Evolutionary conservation across 2,113 vertebrate genomes (phyloP).

Genomic region (Cyanoramphus novaezelandiae): DNA sequence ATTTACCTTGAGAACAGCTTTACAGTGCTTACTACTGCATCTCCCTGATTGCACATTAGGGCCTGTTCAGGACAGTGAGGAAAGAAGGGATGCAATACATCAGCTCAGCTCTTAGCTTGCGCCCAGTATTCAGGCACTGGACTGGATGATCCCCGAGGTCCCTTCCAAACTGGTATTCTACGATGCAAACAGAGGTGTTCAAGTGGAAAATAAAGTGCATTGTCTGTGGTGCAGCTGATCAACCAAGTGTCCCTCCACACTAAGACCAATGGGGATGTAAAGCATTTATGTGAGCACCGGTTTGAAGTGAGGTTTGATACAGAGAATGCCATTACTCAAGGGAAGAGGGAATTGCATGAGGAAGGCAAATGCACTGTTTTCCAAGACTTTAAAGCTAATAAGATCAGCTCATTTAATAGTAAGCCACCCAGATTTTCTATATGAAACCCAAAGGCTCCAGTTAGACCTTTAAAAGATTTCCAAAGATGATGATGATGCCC

Average conservation of each 20-base stretch:
- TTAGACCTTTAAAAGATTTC: neutral
- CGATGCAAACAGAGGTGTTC: neutral
- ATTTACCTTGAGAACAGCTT: neutral
- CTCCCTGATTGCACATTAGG: rapidly evolving
- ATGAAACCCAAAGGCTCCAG: neutral
- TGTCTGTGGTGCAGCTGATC: neutral
- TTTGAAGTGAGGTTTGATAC: neutral
- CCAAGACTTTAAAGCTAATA: neutral
- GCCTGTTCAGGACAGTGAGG: neutral
- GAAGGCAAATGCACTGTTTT: neutral
- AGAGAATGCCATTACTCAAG: neutral
- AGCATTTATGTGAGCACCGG: neutral
- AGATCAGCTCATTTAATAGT: neutral
- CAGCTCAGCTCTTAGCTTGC: neutral
- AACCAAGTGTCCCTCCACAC: neutral
- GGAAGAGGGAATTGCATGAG: neutral
- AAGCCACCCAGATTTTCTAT: neutral
- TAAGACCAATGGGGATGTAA: neutral
- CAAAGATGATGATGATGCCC: neutral
- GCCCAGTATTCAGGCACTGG: neutral
- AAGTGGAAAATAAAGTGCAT: neutral
- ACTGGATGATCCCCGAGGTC: neutral
- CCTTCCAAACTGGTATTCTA: neutral
- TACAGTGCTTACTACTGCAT: neutral
- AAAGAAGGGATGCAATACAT: neutral